These are phyloP conservation scores for Spodoptera littoralis DNA, from an alignment of 2,888 invertebrate species.

Conservation along the genomic window DNA sequence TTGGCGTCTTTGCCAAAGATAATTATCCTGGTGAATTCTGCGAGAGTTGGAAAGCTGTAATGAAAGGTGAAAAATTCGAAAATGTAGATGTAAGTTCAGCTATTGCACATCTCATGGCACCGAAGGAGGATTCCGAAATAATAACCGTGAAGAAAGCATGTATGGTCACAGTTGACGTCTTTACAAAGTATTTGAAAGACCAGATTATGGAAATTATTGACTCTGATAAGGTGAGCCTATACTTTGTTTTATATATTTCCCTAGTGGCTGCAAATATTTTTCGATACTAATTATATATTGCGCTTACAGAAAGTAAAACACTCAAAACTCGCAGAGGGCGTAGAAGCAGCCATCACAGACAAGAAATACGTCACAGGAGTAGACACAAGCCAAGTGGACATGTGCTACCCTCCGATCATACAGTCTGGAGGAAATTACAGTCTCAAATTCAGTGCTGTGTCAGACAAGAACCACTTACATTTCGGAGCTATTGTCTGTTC, in stretches of 20 bases:
- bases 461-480: conserved; percentile 97
- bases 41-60: conserved; percentile 95
- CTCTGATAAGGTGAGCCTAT: conserved; percentile 94
- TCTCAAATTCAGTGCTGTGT: conserved; percentile 98
- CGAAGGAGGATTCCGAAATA: conserved; percentile 98
- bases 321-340: conserved; percentile 97
- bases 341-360: conserved; percentile 97
- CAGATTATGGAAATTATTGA: conserved; percentile 99
- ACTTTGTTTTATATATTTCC: not conserved
- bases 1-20: conserved; percentile 98
- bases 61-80: conserved; percentile 94
- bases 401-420: conserved; percentile 99
- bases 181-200: conserved; percentile 98
- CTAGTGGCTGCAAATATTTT: not conserved
- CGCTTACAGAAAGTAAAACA: conserved; percentile 97
- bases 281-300: not conserved
- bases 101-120: conserved; percentile 96
- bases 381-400: conserved; percentile 96
- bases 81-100: conserved; percentile 95
- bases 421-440: conserved; percentile 99
- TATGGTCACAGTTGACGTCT: conserved; percentile 97
- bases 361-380: conserved; percentile 98
- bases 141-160: conserved; percentile 97
- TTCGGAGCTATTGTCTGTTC: conserved; percentile 99
- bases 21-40: conserved; percentile 97